These are phyloP conservation scores for Drosophila pseudoobscura DNA, from an alignment of 1,140 invertebrate genomes.

Conservation along the genomic window DNA sequence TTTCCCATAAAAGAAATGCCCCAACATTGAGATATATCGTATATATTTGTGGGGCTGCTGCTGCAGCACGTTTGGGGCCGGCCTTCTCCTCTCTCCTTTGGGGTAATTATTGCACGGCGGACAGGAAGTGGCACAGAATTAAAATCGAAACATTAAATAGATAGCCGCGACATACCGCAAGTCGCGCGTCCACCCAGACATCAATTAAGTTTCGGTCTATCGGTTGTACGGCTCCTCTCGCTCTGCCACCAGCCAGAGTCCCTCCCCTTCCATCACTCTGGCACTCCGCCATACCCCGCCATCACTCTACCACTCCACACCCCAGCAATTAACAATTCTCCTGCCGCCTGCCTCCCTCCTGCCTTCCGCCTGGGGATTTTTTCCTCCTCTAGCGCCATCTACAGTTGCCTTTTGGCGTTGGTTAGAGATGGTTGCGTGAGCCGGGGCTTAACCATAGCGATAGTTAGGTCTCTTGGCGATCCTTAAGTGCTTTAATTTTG, in stretches of 20 bases:
- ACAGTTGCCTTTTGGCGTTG: no score
- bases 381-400: no score
- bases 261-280: constrained; percentile 16
- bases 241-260: neutral
- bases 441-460: no score
- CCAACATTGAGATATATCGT: constrained; percentile 46
- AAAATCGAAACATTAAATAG: constrained; percentile 75
- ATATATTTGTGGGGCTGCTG: constrained; percentile 26
- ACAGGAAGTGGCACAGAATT: constrained; percentile 74
- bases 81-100: constrained; percentile 21
- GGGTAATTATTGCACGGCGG: constrained; percentile 52
- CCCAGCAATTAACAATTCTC: constrained; percentile 53
- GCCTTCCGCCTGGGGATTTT: constrained; percentile 22
- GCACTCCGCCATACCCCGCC: constrained; percentile 20
- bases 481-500: no score
- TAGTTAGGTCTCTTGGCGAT: no score
- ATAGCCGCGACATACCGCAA: constrained; percentile 56
- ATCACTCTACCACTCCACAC: constrained; percentile 18
- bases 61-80: no score
- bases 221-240: constrained; percentile 1
- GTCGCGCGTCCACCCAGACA: constrained; percentile 38
- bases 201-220: constrained; percentile 50
- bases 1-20: constrained; percentile 75
- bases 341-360: neutral
- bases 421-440: no score